Evolutionary conservation across 2,113 vertebrate species (phyloP).

Genomic region (Rynchops niger): DNA sequence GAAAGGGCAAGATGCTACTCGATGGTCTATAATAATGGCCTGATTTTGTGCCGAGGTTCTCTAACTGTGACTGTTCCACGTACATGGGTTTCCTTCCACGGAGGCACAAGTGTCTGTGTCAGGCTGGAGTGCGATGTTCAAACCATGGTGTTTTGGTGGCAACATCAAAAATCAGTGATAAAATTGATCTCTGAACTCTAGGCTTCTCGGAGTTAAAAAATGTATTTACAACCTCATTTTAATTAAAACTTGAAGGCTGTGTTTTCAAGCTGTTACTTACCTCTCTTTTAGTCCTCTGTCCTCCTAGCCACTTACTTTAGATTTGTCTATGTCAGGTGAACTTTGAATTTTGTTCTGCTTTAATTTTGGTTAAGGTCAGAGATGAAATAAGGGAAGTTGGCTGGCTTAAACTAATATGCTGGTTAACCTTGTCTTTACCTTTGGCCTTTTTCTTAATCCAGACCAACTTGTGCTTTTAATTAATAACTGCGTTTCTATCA

Average conservation of each 20-base stretch:
- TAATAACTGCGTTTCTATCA: neutral
- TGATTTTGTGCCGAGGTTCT: neutral
- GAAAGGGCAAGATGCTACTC: neutral
- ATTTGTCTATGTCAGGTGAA: neutral
- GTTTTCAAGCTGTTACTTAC: neutral
- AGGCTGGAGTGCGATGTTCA: neutral
- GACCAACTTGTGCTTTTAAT: neutral
- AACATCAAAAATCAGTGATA: neutral
- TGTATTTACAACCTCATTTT: neutral
- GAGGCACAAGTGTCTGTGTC: neutral
- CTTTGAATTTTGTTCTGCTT: slow-evolving; percentile 6
- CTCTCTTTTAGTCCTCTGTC: neutral
- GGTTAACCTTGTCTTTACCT: slow-evolving; percentile 13
- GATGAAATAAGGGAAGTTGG: neutral
- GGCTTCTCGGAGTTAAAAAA: neutral
- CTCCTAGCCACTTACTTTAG: neutral
- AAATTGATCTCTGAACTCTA: neutral
- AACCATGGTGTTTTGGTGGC: neutral
- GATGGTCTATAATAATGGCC: neutral
- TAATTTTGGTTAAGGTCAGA: neutral
- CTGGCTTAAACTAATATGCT: neutral
- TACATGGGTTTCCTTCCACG: rapidly evolving
- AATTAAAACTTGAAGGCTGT: neutral
- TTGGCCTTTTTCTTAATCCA: slow-evolving; percentile 4
- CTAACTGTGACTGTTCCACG: neutral